phyloP scores from a whole-genome alignment of 1,140 invertebrate species.

The Hirudo medicinalis region DNA sequence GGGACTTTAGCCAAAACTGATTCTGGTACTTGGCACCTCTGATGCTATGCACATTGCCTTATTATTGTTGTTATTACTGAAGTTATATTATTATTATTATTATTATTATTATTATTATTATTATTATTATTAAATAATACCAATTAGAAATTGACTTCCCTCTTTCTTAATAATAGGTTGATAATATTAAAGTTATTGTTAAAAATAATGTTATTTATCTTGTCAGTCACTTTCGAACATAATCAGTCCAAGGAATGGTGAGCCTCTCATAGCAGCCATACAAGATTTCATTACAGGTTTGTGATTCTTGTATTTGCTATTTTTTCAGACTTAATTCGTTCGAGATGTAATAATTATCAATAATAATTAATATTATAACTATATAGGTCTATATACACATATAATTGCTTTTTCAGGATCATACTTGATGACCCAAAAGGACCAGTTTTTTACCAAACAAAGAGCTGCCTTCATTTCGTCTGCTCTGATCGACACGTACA shows the following conservation, averaged over 20 bases:
- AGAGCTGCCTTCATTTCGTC: conserved; percentile 54
- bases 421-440: conserved; percentile 85
- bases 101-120: too few species aligned
- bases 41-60: too few species aligned
- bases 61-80: too few species aligned
- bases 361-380: not conserved
- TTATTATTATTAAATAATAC: too few species aligned
- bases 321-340: too few species aligned
- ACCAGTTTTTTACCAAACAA: conserved; percentile 68
- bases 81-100: too few species aligned
- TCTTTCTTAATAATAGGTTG: not conserved
- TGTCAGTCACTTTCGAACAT: conserved; percentile 83
- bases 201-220: conserved; percentile 7
- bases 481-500: conserved; percentile 56
- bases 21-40: too few species aligned
- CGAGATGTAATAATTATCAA: too few species aligned
- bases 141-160: not conserved
- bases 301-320: not conserved
- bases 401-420: conserved; percentile 48
- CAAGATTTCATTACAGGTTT: conserved; percentile 83
- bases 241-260: conserved; percentile 91
- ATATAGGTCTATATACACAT: too few species aligned
- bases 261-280: conserved; percentile 89
- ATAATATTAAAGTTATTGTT: not conserved
- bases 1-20: too few species aligned